Base-by-base conservation (phyloP, 64 coral and sea anemone species). In the Platygyra sinensis region DNA sequence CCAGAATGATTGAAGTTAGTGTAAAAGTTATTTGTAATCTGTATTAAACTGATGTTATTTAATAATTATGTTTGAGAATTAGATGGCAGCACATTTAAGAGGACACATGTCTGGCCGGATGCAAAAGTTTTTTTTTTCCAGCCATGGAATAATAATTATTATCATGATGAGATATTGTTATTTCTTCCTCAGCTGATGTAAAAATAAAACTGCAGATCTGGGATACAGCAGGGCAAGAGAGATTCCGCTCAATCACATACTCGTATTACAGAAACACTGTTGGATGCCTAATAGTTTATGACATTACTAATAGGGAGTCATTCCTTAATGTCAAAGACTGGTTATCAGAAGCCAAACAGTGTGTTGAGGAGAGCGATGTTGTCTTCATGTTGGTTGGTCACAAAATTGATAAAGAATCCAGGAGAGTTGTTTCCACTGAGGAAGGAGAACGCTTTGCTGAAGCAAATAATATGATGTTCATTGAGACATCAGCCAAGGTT, bases 381-480 rank as follows among this genome's bases (percentile, higher is more conserved):
- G 97, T 99, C 24, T 99, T 95, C 72, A 99, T 99, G 97, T 90
- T 99, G 67, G 78, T 99, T 72, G 97, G 94, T 73, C 97, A 99
- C 55, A 99, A 99, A 96, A 90, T 99, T 88, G 97, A 99, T 74
- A 93, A 89, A 72, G 97, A 99, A 60, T 93, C 90, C 6, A 90
- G 89, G 50, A 86, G 97, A 30, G 91, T 74, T 12, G 97, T 99
- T 29, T 95, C 97, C 11, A 99, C 97, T 38, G 97, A 99, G 75
- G 97, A 99, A 91, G 97, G 97, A 17, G 97, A 99, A 91, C 88
- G 97, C n/a, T 99, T 99, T 91, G 97, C 97, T 8, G 97, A 99
- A 65, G 97, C 97, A 86, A 94, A 99, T 39, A 89, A 99, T 54
- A 99, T 99, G 97, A 75, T 99, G 90, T 99, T 99, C 72, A 99